phyloP scores from a whole-genome alignment of 2,888 invertebrate genomes.

The Hofmannophila pseudospretella region DNA sequence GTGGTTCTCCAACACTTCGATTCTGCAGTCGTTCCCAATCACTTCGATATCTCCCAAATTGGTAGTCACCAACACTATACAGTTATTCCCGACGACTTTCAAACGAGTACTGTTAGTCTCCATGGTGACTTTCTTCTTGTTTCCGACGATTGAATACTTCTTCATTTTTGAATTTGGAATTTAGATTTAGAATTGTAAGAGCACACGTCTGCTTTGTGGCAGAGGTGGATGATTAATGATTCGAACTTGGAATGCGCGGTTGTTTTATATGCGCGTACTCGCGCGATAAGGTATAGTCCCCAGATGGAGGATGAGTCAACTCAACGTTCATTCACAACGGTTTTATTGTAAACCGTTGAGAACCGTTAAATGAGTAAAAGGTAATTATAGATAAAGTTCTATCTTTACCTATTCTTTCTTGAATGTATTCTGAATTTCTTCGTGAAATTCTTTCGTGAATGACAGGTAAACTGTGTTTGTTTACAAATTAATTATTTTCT shows the following conservation, averaged over 20 bases:
- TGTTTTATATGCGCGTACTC: conserved; percentile 25
- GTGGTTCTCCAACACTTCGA: conserved; percentile 57
- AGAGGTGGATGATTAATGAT: conserved; percentile 26
- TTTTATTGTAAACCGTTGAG: too few species aligned
- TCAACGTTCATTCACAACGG: too few species aligned
- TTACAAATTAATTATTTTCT: too few species aligned
- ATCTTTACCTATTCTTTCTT: too few species aligned
- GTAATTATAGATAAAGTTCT: too few species aligned
- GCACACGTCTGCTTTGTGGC: neutral
- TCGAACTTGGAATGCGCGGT: conserved; percentile 25
- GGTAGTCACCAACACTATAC: conserved; percentile 50
- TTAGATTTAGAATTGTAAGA: conserved; percentile 10
- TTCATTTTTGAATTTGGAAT: too few species aligned
- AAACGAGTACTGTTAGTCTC: conserved; percentile 53
- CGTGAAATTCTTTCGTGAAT: too few species aligned
- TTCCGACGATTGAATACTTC: conserved; percentile 63
- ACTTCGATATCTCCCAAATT: conserved; percentile 69
- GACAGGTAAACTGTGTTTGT: too few species aligned
- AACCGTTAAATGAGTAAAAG: too few species aligned
- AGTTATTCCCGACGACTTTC: conserved; percentile 64
- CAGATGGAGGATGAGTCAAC: conserved; percentile 30
- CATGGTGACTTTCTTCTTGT: conserved; percentile 73
- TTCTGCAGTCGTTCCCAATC: conserved; percentile 62
- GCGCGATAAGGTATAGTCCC: conserved; percentile 36
- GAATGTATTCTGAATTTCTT: too few species aligned